Percentiles rank a stretch among this genome's conserved stretches.
phyloP scores from a whole-genome alignment of 92 coral and sea anemone genomes.

The Zoanthus sociatus region DNA sequence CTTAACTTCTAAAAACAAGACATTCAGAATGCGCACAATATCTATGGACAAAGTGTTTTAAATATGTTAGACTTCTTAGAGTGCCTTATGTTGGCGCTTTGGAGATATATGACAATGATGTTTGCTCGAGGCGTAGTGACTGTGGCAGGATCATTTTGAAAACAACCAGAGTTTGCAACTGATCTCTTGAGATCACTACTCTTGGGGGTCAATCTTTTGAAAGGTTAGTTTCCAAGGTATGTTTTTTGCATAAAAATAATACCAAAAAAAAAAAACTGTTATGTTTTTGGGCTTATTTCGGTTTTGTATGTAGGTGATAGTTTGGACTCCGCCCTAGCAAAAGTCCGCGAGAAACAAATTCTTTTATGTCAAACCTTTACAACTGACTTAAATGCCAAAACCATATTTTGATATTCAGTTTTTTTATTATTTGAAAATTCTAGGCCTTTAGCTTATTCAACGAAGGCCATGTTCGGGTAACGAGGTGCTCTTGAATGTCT shows the following conservation, averaged over 20 bases:
- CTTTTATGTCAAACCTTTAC: not conserved
- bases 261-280: not conserved
- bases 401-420: not conserved
- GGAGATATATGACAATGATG: not conserved
- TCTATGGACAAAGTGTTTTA: not conserved
- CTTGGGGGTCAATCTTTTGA: slow-evolving; percentile 20
- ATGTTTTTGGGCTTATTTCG: slow-evolving; percentile 11
- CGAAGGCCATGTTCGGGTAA: not conserved
- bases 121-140: not conserved
- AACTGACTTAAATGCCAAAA: not conserved
- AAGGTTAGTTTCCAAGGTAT: slow-evolving; percentile 43
- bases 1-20: not conserved
- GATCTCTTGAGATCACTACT: slow-evolving; percentile 20
- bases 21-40: not conserved
- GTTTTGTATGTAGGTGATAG: slow-evolving; percentile 20
- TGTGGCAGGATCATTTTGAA: slow-evolving; percentile 27
- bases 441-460: not conserved
- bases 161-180: slow-evolving; percentile 39
- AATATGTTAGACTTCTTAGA: not conserved
- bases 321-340: slow-evolving; percentile 46
- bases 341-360: slow-evolving; percentile 33
- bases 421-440: not conserved
- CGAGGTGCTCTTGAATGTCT: slow-evolving; percentile 36
- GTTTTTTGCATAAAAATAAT: not conserved
- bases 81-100: slow-evolving; percentile 35